phyloP scores from a whole-genome alignment of 2,113 vertebrate species.

The Verasper variegatus region DNA sequence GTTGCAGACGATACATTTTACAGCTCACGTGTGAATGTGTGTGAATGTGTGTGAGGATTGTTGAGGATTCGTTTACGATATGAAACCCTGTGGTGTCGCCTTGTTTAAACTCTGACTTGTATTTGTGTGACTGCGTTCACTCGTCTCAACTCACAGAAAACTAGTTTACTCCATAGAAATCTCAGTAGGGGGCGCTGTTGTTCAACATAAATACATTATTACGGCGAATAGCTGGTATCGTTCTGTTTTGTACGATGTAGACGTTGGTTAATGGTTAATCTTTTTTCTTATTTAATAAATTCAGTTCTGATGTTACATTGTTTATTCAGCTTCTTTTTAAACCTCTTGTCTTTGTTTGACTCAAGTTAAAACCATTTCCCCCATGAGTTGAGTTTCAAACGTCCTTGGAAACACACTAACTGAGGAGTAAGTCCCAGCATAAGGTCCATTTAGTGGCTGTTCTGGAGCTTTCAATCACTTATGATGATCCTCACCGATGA shows the following conservation, averaged over 20 bases:
- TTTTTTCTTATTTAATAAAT: constrained; percentile 70
- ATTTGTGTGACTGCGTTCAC: background rate
- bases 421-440: too few species aligned
- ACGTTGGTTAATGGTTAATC: constrained; percentile 48
- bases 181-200: background rate
- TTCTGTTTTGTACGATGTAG: constrained; percentile 71
- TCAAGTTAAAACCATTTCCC: too few species aligned
- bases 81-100: constrained; percentile 24
- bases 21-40: background rate
- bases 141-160: background rate
- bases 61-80: background rate
- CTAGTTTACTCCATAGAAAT: background rate
- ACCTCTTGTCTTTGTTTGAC: background rate
- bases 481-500: too few species aligned
- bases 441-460: too few species aligned
- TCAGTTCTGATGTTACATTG: constrained; percentile 29
- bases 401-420: too few species aligned
- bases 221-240: background rate
- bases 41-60: background rate
- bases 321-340: background rate
- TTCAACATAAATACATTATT: constrained; percentile 22
- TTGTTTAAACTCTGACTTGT: background rate
- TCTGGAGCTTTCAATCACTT: too few species aligned
- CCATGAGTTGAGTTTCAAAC: background rate
- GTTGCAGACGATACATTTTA: background rate